A percentile compares a stretch with the other conserved stretches of the same genome.
phyloP scores from a whole-genome alignment of 2,113 vertebrate species.

The Neolamprologus kungweensis region DNA sequence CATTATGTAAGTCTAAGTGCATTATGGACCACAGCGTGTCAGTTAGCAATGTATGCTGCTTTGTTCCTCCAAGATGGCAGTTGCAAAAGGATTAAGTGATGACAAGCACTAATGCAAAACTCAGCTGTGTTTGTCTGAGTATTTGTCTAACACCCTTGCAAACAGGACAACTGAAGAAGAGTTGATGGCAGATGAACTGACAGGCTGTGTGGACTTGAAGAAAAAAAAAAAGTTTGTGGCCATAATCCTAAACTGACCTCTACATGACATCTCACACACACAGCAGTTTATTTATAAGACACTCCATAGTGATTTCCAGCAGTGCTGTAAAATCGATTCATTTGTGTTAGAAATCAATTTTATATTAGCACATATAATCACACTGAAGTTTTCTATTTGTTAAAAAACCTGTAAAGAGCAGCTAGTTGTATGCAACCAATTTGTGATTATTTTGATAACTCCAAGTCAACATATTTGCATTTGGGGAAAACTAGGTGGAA shows the following conservation, averaged over 20 bases:
- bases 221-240: background rate
- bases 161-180: conserved; percentile 9
- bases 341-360: background rate
- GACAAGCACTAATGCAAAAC: conserved; percentile 30
- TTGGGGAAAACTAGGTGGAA: background rate
- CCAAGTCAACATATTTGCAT: background rate
- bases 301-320: background rate
- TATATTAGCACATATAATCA: background rate
- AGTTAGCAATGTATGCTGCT: background rate
- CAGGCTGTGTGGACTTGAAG: background rate
- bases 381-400: background rate
- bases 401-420: background rate
- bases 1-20: background rate
- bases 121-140: conserved; percentile 19
- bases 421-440: background rate
- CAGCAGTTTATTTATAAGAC: background rate
- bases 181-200: conserved; percentile 37
- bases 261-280: background rate
- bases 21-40: background rate
- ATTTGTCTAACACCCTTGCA: background rate
- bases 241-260: background rate
- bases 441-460: background rate
- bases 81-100: conserved; percentile 1
- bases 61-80: background rate
- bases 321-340: background rate